Evolutionary conservation across 2,888 invertebrate genomes (phyloP).

Genomic region (Melitaea athalia): DNA sequence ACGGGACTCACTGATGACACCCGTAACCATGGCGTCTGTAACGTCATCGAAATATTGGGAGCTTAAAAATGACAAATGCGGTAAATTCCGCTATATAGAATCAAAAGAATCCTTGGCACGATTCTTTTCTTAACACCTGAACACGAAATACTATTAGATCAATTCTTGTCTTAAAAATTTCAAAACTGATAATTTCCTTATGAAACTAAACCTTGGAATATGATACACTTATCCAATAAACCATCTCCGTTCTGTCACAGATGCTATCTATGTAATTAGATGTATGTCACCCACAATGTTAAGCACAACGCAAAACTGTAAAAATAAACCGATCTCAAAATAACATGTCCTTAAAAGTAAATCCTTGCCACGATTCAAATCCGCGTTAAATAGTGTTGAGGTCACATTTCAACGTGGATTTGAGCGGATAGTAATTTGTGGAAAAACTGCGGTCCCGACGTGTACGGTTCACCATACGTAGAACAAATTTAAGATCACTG

Average conservation of each 20-base stretch:
- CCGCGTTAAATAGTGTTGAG: constrained; percentile 31
- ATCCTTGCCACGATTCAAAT: constrained; percentile 18
- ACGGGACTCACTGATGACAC: too few species aligned
- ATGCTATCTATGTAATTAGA: background rate
- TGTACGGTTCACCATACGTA: constrained; percentile 27
- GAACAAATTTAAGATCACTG: constrained; percentile 16
- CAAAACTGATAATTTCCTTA: too few species aligned
- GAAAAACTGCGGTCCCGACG: constrained; percentile 41
- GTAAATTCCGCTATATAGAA: too few species aligned
- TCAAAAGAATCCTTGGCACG: too few species aligned
- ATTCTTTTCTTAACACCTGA: too few species aligned
- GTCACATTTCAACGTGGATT: constrained; percentile 45
- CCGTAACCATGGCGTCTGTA: too few species aligned
- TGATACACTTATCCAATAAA: background rate
- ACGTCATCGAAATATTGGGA: too few species aligned
- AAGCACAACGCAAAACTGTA: background rate
- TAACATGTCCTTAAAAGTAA: constrained; percentile 11
- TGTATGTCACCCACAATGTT: too few species aligned
- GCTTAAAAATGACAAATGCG: too few species aligned
- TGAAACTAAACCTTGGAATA: too few species aligned
- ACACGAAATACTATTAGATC: too few species aligned
- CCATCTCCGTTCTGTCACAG: background rate
- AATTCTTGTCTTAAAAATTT: too few species aligned
- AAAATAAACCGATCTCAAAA: background rate
- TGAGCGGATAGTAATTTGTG: constrained; percentile 45